Evolutionary conservation across 2,888 invertebrate genomes (phyloP), one percentile per base, ranked within the genome.

Genomic region (Phaonia tiefii): DNA sequence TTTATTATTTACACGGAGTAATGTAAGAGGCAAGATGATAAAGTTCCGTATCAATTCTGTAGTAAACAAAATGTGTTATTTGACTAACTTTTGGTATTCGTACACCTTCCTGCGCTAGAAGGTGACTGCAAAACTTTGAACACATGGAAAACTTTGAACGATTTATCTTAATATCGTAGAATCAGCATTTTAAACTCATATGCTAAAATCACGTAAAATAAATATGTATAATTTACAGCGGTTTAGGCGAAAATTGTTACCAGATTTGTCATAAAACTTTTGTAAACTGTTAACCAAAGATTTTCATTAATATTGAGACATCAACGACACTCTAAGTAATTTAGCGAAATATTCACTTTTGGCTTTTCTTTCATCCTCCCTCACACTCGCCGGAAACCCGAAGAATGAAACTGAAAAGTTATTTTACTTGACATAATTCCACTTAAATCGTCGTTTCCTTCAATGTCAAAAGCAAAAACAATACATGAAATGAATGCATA

Each of bases 341-440:
- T 17, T 22, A 1, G 20, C 11, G 20, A 37, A 13, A 63, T 20
- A 20, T 39, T 20, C 5, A 22, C 8, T 51, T 51, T 20, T 13
- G 20, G 20, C 11, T 42, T 8, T 63, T 56, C n/a, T n/a, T 26
- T 22, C 25, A 8, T 54, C 11, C n/a, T 63, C 39, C 10, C 56
- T 15, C 31, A 31, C 3, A 5, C 3, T 31, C 8, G 31, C 31
- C 20, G 10, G 42, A 60, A 37, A 15, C 37, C 39, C n/a, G 20
- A 22, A 63, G 63, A 39, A 0, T 37, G 60, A 20, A 17, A 22
- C 42, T 4, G 42, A 63, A 63, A 63, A 17, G 20, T 63, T 31
- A 31, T 60, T 63, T 63, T 63, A 42, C 22, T 20, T 63, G 63
- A 63, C 63, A 63, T 22, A 22, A 20, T 39, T 20, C 17, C 13